Percentiles rank a stretch among this genome's conserved stretches.
phyloP scores from a whole-genome alignment of 2,797 vertebrate species.

The Gallirallus australis region DNA sequence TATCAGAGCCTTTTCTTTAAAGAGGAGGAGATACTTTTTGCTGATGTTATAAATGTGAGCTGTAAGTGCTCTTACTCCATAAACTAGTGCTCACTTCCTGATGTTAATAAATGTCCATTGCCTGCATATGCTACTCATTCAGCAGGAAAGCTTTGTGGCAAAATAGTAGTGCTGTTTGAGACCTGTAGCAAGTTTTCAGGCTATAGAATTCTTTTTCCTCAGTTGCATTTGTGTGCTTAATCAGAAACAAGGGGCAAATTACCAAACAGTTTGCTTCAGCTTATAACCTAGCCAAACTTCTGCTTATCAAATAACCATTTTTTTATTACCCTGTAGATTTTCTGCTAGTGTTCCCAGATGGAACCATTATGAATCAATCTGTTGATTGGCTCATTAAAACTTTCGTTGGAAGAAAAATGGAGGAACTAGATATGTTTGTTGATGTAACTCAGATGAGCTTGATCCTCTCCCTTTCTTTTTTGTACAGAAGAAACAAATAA shows the following conservation, averaged over 20 bases:
- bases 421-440: not conserved
- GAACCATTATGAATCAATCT: not conserved
- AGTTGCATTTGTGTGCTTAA: not conserved
- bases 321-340: not conserved
- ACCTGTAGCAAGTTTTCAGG: not conserved
- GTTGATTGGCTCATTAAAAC: not conserved
- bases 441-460: not conserved
- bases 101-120: not conserved
- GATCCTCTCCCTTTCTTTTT: not conserved
- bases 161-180: not conserved
- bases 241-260: not conserved
- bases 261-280: not conserved
- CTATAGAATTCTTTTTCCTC: not conserved
- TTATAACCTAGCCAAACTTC: not conserved
- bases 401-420: not conserved
- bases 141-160: not conserved
- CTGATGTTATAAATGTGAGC: not conserved
- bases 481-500: not conserved
- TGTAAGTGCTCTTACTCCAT: not conserved
- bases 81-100: not conserved
- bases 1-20: not conserved
- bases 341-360: not conserved
- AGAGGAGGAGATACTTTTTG: not conserved
- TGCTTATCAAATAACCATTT: not conserved
- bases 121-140: not conserved